phyloP scores from a whole-genome alignment of 2,888 invertebrate genomes.

The Macrophya alboannulata region DNA sequence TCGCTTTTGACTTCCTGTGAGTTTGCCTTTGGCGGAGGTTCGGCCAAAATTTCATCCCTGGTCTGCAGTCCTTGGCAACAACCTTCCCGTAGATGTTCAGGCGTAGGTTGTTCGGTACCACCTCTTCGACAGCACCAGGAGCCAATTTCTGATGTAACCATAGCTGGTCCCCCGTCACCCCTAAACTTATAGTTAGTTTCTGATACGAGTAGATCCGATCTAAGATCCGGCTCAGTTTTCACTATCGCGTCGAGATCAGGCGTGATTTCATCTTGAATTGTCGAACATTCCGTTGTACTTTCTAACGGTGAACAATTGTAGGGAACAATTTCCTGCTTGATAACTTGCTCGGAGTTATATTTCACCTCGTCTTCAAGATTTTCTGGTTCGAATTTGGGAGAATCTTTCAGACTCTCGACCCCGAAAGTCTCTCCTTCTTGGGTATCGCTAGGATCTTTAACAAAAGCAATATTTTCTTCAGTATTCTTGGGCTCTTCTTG shows the following conservation, averaged over 20 bases:
- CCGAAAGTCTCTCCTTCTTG: slow-evolving; percentile 33
- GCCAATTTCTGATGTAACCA: slow-evolving; percentile 84
- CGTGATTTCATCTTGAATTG: slow-evolving; percentile 57
- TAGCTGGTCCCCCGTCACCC: slow-evolving; percentile 87
- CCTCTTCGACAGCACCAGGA: slow-evolving; percentile 89
- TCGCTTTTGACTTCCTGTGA: slow-evolving; percentile 75
- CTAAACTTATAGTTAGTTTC: slow-evolving; percentile 79
- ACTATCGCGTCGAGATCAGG: slow-evolving; percentile 63
- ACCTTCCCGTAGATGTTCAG: slow-evolving; percentile 88
- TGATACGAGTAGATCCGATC: slow-evolving; percentile 23
- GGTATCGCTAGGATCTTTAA: slow-evolving; percentile 34
- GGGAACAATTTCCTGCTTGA: slow-evolving; percentile 70
- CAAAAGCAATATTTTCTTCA: slow-evolving; percentile 41
- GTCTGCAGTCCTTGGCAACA: slow-evolving; percentile 88
- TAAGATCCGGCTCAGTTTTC: slow-evolving; percentile 72
- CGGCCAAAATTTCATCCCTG: slow-evolving; percentile 85
- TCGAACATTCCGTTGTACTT: slow-evolving; percentile 60
- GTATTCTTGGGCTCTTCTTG: slow-evolving; percentile 57
- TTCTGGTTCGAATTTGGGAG: slow-evolving; percentile 15
- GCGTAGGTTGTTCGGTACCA: slow-evolving; percentile 87
- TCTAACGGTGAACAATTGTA: slow-evolving; percentile 68
- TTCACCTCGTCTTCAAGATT: slow-evolving; percentile 62
- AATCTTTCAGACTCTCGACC: slow-evolving; percentile 7
- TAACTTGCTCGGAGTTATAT: slow-evolving; percentile 67
- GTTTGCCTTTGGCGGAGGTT: slow-evolving; percentile 77